phyloP scores from a whole-genome alignment of 2,888 invertebrate genomes.

The Brachyptera putata region DNA sequence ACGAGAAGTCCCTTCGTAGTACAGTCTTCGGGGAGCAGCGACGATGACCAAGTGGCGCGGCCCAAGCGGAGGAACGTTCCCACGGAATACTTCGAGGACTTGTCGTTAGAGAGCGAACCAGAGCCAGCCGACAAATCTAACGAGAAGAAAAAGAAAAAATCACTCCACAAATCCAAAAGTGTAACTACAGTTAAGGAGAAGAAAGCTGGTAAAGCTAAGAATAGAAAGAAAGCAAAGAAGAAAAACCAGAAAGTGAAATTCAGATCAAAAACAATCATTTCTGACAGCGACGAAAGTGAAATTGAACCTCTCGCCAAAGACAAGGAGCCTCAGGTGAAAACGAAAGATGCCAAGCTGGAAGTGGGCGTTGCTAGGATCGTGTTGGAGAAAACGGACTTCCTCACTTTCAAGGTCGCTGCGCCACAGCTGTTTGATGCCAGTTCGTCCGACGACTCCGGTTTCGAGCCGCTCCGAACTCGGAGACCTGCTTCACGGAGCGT shows the following conservation, averaged over 20 bases:
- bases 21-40: neutral
- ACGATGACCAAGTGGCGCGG: neutral
- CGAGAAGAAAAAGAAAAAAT: no score
- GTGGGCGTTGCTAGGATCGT: neutral
- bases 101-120: neutral
- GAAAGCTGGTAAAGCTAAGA: no score
- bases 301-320: neutral
- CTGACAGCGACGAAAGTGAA: neutral
- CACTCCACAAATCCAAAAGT: no score
- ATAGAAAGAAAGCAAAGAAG: no score
- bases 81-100: no score
- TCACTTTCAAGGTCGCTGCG: no score
- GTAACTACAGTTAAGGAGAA: no score
- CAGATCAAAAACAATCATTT: neutral
- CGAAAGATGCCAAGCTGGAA: neutral
- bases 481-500: neutral
- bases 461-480: no score
- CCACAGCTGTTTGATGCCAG: no score
- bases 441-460: slow-evolving; percentile 10
- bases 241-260: no score
- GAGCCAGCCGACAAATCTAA: neutral
- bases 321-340: neutral
- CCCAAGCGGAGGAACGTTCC: neutral
- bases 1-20: no score
- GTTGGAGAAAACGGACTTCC: no score